phyloP scores from a whole-genome alignment of 2,797 vertebrate species.

The Oreochromis mossambicus region DNA sequence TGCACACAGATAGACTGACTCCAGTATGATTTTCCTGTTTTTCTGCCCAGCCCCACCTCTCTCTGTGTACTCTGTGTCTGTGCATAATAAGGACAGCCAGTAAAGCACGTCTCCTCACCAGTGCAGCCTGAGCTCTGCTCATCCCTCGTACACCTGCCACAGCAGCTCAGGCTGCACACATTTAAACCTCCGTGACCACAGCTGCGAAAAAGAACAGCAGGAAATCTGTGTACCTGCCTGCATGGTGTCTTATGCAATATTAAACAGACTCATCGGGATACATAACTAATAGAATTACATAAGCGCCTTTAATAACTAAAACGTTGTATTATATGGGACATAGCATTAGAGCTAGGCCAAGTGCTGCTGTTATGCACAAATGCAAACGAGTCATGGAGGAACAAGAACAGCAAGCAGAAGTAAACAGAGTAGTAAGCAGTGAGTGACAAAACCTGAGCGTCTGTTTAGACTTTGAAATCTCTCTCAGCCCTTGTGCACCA shows the following conservation, averaged over 20 bases:
- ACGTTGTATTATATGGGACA: slow-evolving; percentile 19
- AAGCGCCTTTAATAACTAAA: slow-evolving; percentile 16
- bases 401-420: neutral
- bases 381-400: neutral
- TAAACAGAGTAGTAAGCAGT: neutral
- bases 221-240: neutral
- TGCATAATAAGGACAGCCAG: neutral
- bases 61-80: neutral
- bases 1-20: neutral
- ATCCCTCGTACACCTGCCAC: slow-evolving; percentile 33
- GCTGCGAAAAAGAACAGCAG: neutral
- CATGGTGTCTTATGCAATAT: neutral
- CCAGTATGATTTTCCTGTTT: slow-evolving; percentile 25
- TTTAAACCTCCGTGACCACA: slow-evolving; percentile 10
- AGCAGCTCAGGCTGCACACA: slow-evolving; percentile 1
- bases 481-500: neutral
- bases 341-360: neutral
- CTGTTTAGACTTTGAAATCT: neutral
- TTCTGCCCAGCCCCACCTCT: slow-evolving; percentile 32
- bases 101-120: slow-evolving; percentile 8
- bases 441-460: neutral
- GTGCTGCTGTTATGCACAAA: neutral
- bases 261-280: neutral
- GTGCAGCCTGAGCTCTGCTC: slow-evolving; percentile 34
- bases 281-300: slow-evolving; percentile 2